Base-by-base conservation (phyloP, 2,113 vertebrate species). In the Turdus rufiventris region DNA sequence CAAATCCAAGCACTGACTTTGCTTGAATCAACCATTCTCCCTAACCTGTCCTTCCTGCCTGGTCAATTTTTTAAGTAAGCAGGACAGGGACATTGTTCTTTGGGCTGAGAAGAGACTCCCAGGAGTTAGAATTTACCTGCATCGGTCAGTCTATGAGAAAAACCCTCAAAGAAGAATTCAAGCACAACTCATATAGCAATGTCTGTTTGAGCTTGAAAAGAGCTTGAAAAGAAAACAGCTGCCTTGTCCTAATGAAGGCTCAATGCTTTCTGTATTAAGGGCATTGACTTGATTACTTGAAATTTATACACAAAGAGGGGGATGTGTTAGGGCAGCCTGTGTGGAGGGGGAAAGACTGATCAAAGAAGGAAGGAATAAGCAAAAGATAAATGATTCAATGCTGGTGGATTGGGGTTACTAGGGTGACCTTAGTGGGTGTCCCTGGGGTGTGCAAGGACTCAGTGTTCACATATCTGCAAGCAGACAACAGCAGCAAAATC, bases 401-500 rank as follows among this genome's bases (percentile, higher is more conserved):
- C 31, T 71, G 36, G 43, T 63, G 70, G 40, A 38, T 15, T 74
- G 12, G 43, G 25, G 47, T 74, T 65, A 50, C 58, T n/a, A 18
- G 33, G 50, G 31, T 51, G 40, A 80, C 57, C n/a, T 60, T 17
- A 87, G 45, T 3, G 16, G 56, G 43, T 60, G 25, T 78, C 66
- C 68, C 40, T 72, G 63, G n/a, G 57, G 21, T 77, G 29, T 77
- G n/a, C 51, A 73, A 88, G 68, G 79, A 60, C 53, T 56, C 68
- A 45, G 53, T 75, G 82, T 92, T 92, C 80, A 61, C 53, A 6
- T 3, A 3, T 68, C 73, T 87, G 80, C 61, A 92, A 89, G 82
- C 57, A 89, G 53, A 85, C 31, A 93, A 26, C 25, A 93, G 56
- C 80, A 95, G 70, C 12, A 94, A 63, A 88, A 87, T 92, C 76